Evolutionary conservation across 92 coral and sea anemone species (phyloP), one percentile per base, ranked within the genome.

Genomic region (Diadumene lineata): DNA sequence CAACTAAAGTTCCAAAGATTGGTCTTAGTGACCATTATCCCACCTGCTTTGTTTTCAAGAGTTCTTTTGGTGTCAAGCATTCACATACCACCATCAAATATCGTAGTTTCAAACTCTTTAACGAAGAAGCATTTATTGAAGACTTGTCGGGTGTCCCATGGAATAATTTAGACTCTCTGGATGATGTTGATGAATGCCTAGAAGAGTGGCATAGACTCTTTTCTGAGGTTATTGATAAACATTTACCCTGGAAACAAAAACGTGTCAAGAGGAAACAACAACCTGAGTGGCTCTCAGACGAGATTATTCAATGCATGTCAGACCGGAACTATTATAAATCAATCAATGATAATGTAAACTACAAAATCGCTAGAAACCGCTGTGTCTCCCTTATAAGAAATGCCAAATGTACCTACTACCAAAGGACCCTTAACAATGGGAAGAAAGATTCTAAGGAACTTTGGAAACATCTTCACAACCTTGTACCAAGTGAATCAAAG

Each of bases 21-120:
- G 76, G 84, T 6, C 66, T 79, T 0, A 79, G 84, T 60, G 78
- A 79, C 24, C 84, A 79, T 46, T 79, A n/a, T 17, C 84, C 84
- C 1, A 70, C 76, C 8, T 79, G 78, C 17, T 25, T 70, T 1
- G 78, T 79, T 2, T 48, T 79, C 21, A 70, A 79, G 44, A 43
- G 71, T 23, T 21, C 29, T 13, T 79, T 68, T 69, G 84, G 84
- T 22, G 61, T 29, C 25, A 79, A 79, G 31, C 72, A 79, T 18
- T 69, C 38, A 6, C 70, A 69, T 60, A 79, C 77, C 9, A 70
- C 21, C 31, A 79, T 79, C 10, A 56, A 71, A 31, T 81, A 81
- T 32, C 7, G 79, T 0, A 48, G 73, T 56, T 81, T 29, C 43
- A 81, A 81, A 65, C 19, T 48, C 44, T 72, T 72, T 63, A 48